Conservation (phyloP, 2,888 invertebrate species). For the Minunthozetes semirufus region DNA sequence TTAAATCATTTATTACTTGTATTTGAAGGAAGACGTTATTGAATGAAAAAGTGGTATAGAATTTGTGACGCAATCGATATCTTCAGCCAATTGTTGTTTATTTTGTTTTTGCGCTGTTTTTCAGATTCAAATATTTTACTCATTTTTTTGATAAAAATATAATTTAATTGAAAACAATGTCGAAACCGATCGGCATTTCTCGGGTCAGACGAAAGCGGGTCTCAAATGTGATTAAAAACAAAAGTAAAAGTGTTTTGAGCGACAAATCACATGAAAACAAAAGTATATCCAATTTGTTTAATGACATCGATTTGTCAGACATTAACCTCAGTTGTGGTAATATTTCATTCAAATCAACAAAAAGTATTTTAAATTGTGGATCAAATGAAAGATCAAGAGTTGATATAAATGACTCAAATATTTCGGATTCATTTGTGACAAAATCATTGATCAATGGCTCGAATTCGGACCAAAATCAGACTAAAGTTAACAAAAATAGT, state of each 20-base stretch:
- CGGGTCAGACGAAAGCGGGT: not conserved
- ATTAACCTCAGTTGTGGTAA: not conserved
- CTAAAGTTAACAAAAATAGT: not conserved
- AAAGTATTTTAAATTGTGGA: not conserved
- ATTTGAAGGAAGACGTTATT: not conserved
- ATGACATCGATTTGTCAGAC: conserved; percentile 5
- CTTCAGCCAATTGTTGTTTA: not conserved
- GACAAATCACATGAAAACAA: not conserved
- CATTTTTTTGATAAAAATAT: too few species aligned
- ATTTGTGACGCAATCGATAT: not conserved
- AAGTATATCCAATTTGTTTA: not conserved
- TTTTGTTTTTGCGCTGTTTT: not conserved
- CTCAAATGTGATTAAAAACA: not conserved
- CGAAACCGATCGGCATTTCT: not conserved
- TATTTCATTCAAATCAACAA: not conserved
- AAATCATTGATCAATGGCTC: not conserved
- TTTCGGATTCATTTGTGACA: not conserved
- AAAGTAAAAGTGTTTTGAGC: not conserved
- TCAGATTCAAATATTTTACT: not conserved
- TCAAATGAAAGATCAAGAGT: not conserved
- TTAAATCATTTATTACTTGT: not conserved
- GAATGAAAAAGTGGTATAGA: not conserved
- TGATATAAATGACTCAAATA: not conserved
- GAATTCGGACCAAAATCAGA: not conserved
- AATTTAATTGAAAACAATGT: not conserved